Conservation (phyloP, 2,113 vertebrate genomes). For the Falco punctatus region DNA sequence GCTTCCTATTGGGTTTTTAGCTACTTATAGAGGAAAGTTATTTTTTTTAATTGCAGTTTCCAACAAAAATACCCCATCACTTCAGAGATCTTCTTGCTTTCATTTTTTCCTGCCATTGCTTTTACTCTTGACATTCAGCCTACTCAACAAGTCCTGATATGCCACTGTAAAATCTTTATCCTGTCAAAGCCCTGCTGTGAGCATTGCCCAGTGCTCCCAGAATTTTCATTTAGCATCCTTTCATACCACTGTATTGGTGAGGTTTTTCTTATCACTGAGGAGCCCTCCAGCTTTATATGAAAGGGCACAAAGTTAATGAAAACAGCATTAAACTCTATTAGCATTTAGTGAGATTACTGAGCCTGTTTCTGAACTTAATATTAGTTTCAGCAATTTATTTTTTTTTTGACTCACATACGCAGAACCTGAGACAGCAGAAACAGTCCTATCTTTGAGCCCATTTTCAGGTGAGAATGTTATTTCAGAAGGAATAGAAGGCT, state of each 20-base stretch:
- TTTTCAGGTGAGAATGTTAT: neutral
- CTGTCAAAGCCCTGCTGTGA: constrained; percentile 64
- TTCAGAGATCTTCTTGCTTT: neutral
- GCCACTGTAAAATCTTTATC: constrained; percentile 65
- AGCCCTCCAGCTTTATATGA: constrained; percentile 51
- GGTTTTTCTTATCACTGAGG: constrained; percentile 60
- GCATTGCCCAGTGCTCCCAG: constrained; percentile 21
- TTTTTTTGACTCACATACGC: neutral
- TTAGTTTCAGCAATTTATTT: neutral
- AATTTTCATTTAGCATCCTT: constrained; percentile 63
- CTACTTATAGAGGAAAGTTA: neutral
- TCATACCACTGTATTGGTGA: neutral
- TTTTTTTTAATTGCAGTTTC: constrained; percentile 37
- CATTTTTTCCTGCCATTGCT: neutral
- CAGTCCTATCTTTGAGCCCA: neutral
- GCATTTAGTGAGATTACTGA: constrained; percentile 38
- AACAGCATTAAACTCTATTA: constrained; percentile 58
- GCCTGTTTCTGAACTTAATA: constrained; percentile 19
- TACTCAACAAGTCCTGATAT: constrained; percentile 43
- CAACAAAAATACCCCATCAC: neutral
- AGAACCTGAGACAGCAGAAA: neutral
- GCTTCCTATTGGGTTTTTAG: neutral
- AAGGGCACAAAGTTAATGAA: constrained; percentile 73
- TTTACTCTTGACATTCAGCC: constrained; percentile 60
- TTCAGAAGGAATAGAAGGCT: neutral